These are phyloP conservation scores for Incurvaria masculella DNA, from an alignment of 2,888 invertebrate genomes.

Conservation along the genomic window DNA sequence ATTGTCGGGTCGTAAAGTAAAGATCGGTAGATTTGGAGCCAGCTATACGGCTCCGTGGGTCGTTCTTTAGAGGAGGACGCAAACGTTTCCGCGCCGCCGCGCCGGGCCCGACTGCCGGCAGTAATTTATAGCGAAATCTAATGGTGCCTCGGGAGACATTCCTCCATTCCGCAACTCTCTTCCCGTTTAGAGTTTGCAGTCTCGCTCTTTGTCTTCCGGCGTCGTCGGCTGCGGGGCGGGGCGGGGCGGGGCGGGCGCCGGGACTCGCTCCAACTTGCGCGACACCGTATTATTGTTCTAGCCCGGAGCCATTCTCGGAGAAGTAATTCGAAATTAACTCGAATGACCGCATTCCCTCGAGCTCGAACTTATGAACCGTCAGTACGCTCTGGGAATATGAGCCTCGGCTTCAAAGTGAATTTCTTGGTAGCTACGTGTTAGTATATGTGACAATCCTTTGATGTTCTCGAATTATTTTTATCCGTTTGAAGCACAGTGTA, in stretches of 20 bases:
- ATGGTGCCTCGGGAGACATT: constrained; percentile 31
- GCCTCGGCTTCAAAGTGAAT: background rate
- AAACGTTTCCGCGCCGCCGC: too few relatives aligned
- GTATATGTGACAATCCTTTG: too few relatives aligned
- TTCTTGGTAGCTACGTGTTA: too few relatives aligned
- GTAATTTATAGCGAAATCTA: constrained; percentile 39
- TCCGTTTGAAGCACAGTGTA: too few relatives aligned
- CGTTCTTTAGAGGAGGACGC: too few relatives aligned
- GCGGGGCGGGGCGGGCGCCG: constrained; percentile 12
- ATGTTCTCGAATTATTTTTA: too few relatives aligned
- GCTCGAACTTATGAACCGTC: background rate
- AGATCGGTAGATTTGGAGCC: too few relatives aligned
- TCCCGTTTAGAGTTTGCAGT: constrained; percentile 16
- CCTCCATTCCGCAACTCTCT: constrained; percentile 19
- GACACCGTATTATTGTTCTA: background rate
- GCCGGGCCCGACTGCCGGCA: constrained; percentile 25
- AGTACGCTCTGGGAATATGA: background rate
- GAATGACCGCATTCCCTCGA: background rate
- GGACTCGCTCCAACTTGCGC: background rate
- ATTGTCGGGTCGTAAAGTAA: too few relatives aligned
- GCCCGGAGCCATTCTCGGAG: background rate
- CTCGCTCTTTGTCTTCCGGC: background rate
- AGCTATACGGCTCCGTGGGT: too few relatives aligned
- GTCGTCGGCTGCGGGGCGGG: constrained; percentile 18
- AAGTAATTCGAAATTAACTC: background rate